Evolutionary conservation across 2,888 invertebrate genomes (phyloP).

Genomic region (Salticus scenicus): DNA sequence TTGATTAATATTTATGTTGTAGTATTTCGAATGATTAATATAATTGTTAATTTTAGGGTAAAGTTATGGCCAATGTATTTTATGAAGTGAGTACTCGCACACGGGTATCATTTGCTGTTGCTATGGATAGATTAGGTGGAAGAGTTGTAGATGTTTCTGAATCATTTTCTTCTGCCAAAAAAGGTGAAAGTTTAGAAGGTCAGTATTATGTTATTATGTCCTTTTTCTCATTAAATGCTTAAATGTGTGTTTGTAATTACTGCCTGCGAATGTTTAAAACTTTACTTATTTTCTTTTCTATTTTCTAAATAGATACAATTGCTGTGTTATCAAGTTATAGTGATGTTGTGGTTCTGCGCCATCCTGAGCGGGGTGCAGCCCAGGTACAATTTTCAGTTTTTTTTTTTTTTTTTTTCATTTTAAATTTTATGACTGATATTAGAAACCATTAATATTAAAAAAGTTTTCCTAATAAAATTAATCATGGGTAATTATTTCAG

Average conservation of each 20-base stretch:
- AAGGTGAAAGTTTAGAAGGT: slow-evolving; percentile 95
- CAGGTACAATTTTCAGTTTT: slow-evolving; percentile 79
- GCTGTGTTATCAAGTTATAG: slow-evolving; percentile 76
- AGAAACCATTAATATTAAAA: background rate
- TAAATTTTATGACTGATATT: too few species aligned
- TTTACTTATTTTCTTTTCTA: too few species aligned
- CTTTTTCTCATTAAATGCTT: too few species aligned
- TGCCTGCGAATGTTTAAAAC: too few species aligned
- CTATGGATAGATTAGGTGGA: slow-evolving; percentile 97
- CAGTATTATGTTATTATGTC: slow-evolving; percentile 21
- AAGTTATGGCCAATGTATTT: slow-evolving; percentile 96
- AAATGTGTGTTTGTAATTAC: too few species aligned
- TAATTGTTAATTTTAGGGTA: slow-evolving; percentile 85
- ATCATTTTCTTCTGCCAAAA: slow-evolving; percentile 92
- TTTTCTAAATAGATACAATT: slow-evolving; percentile 72
- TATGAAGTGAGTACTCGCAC: slow-evolving; percentile 99
- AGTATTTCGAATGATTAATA: too few species aligned
- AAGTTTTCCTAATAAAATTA: too few species aligned
- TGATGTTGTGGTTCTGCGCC: slow-evolving; percentile 94
- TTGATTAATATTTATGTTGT: too few species aligned
- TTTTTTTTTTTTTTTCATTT: background rate
- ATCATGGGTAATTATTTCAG: too few species aligned
- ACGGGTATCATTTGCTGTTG: slow-evolving; percentile 95
- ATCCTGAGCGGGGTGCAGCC: slow-evolving; percentile 94
- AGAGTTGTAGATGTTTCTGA: slow-evolving; percentile 93